Conservation (phyloP, 2,113 vertebrate genomes). For the Lethenteron camtschaticum region DNA sequence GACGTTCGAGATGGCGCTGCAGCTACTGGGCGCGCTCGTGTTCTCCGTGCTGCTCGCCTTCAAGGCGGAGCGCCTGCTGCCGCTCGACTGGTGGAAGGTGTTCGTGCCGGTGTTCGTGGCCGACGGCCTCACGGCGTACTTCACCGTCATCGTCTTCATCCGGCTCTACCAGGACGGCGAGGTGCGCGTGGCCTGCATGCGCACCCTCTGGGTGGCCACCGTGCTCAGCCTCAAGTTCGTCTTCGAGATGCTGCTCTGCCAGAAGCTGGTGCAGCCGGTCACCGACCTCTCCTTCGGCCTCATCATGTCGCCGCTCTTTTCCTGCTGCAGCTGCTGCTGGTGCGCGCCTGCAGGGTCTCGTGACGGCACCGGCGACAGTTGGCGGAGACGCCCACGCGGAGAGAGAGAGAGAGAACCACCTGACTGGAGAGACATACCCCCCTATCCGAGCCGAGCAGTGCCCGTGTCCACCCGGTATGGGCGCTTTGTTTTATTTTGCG, state of each 20-base stretch:
- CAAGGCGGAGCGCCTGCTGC: conserved; percentile 33
- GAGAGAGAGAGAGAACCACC: conserved; percentile 19
- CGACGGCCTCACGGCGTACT: conserved; percentile 86
- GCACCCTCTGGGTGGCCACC: conserved; percentile 87
- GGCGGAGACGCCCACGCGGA: conserved; percentile 41
- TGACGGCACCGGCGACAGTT: background rate
- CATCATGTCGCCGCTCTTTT: conserved; percentile 81
- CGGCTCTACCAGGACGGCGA: conserved; percentile 91
- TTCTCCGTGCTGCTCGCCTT: conserved; percentile 69
- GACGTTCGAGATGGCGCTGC: conserved; percentile 75
- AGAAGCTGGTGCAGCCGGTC: conserved; percentile 64
- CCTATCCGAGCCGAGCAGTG: too few species aligned
- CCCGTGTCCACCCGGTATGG: too few species aligned
- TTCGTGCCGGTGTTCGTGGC: conserved; percentile 78
- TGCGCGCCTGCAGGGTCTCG: conserved; percentile 64
- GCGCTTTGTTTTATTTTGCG: too few species aligned
- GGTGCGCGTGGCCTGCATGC: conserved; percentile 66
- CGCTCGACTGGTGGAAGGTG: conserved; percentile 68
- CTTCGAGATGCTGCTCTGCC: conserved; percentile 83
- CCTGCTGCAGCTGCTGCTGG: conserved; percentile 86
- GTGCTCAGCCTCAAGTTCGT: conserved; percentile 93
- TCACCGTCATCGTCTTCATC: conserved; percentile 86
- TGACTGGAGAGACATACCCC: too few species aligned
- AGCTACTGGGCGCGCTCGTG: conserved; percentile 42
- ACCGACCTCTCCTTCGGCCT: conserved; percentile 72